Evolutionary conservation across 1,140 invertebrate species (phyloP).

Genomic region (Drosophila parabipectinata): DNA sequence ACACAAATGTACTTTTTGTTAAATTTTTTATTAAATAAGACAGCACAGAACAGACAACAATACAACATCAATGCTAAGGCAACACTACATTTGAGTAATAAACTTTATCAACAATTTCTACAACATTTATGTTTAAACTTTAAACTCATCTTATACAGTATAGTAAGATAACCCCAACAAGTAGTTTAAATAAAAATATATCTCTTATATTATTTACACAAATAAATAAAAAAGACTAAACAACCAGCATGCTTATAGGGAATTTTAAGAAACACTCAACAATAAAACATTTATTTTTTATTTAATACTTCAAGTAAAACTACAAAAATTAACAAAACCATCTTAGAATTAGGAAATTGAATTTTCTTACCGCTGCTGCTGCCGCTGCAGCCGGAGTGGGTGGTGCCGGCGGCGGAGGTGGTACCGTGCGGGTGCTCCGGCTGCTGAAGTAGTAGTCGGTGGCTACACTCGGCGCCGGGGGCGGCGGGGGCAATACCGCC

Average conservation of each 20-base stretch:
- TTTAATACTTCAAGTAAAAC: not conserved
- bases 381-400: constrained; percentile 41
- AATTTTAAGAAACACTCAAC: not conserved
- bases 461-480: constrained; percentile 65
- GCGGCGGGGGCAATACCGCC: constrained; percentile 56
- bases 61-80: not conserved
- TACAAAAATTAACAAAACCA: not conserved
- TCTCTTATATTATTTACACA: not conserved
- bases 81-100: not conserved
- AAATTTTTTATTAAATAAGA: not conserved
- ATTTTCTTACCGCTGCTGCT: constrained; percentile 16
- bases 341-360: not conserved
- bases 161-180: not conserved
- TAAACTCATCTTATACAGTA: not conserved
- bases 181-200: not conserved
- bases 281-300: not conserved
- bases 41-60: not conserved
- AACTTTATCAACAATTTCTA: not conserved
- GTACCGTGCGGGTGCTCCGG: constrained; percentile 51
- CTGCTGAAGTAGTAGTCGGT: constrained; percentile 70
- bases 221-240: not conserved
- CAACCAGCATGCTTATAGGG: not conserved
- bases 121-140: not conserved
- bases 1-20: not conserved
- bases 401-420: constrained; percentile 38